A percentile compares a stretch with the other conserved stretches of the same genome.
Evolutionary conservation across 2,888 invertebrate species (phyloP).

Genomic region (Capitulum mitella): DNA sequence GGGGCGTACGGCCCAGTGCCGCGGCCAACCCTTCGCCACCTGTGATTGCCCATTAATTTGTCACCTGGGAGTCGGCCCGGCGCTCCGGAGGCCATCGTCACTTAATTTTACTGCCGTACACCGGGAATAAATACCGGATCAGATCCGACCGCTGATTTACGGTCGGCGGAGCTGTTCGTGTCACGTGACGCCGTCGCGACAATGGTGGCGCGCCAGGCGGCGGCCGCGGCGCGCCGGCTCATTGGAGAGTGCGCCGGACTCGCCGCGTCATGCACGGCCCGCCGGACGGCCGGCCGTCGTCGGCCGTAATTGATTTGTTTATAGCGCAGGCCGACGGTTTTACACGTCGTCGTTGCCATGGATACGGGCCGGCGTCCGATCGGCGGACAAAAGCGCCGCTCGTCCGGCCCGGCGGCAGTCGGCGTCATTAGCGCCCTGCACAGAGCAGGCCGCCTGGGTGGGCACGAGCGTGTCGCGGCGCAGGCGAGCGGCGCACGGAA

Average conservation of each 20-base stretch:
- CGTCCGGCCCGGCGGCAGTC: background rate
- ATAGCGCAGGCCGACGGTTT: background rate
- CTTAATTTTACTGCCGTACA: background rate
- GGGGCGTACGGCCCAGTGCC: background rate
- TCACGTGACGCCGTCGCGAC: background rate
- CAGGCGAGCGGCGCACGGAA: background rate
- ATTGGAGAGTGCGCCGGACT: background rate
- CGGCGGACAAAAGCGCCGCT: background rate
- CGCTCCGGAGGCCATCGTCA: background rate
- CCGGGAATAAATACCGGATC: background rate
- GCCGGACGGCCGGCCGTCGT: background rate
- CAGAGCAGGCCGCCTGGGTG: background rate
- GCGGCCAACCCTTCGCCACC: background rate
- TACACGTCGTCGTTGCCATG: background rate
- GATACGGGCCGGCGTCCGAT: background rate
- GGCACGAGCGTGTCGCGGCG: background rate
- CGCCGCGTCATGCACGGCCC: background rate
- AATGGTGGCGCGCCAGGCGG: too few species aligned
- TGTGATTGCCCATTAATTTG: background rate
- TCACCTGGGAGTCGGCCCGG: background rate
- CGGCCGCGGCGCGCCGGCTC: too few species aligned
- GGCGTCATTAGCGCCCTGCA: background rate
- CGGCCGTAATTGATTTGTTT: conserved; percentile 16
- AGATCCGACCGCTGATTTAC: background rate
- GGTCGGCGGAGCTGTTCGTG: background rate